Percentiles rank a stretch among this genome's conserved stretches.
phyloP scores from a whole-genome alignment of 2,113 vertebrate genomes.

The Hippocampus guttulatus region DNA sequence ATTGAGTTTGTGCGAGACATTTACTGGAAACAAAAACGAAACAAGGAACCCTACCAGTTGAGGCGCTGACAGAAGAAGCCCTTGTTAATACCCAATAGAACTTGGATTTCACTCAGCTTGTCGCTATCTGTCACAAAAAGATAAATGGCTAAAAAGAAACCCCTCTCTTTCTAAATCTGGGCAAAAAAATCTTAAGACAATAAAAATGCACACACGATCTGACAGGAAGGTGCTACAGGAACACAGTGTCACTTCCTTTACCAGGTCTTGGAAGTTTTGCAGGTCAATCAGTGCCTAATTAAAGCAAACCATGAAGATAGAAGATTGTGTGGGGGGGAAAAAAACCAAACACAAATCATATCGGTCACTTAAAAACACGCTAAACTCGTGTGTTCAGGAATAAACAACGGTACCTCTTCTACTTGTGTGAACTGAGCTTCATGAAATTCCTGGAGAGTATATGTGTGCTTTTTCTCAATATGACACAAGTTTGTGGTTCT shows the following conservation, averaged over 20 bases:
- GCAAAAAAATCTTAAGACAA: background rate
- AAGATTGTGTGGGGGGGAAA: background rate
- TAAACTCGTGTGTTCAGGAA: background rate
- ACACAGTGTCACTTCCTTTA: conserved; percentile 74
- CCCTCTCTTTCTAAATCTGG: background rate
- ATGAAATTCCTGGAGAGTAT: conserved; percentile 77
- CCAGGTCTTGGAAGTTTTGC: conserved; percentile 72
- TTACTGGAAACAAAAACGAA: background rate
- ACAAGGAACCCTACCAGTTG: conserved; percentile 64
- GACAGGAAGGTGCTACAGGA: conserved; percentile 68
- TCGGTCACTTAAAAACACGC: background rate
- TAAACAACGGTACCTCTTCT: conserved; percentile 63
- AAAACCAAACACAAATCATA: background rate
- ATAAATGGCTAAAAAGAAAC: background rate
- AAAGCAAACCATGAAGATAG: conserved; percentile 10
- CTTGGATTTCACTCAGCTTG: conserved; percentile 57
- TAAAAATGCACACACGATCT: conserved; percentile 34
- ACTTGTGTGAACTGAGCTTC: conserved; percentile 63
- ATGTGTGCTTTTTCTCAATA: conserved; percentile 70
- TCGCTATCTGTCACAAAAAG: conserved; percentile 47
- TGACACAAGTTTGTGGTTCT: conserved; percentile 71
- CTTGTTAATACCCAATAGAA: conserved; percentile 67
- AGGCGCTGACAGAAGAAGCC: conserved; percentile 65
- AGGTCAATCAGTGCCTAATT: conserved; percentile 70
- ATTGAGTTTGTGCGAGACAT: background rate